Conservation (phyloP, 2,113 vertebrate species). For the Pseudorasbora parva region DNA sequence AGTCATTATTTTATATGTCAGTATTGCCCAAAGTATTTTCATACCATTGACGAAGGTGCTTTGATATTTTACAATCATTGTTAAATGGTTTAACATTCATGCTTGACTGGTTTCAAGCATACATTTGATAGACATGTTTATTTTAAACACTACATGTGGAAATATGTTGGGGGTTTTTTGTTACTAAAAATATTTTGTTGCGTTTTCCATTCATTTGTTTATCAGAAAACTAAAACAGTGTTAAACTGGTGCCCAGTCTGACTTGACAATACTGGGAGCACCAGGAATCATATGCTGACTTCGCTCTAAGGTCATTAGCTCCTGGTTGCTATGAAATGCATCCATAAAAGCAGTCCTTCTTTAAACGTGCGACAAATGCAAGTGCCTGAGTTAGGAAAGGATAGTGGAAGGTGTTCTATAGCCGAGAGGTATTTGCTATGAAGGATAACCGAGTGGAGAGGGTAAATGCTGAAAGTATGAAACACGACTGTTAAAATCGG, state of each 20-base stretch:
- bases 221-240: conserved; percentile 46
- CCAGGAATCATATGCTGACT: background rate
- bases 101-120: conserved; percentile 84
- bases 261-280: conserved; percentile 6
- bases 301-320: conserved; percentile 45
- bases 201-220: background rate
- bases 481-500: background rate
- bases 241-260: background rate
- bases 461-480: background rate
- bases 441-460: background rate
- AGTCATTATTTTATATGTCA: conserved; percentile 17
- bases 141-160: conserved; percentile 38
- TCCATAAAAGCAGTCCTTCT: conserved; percentile 23
- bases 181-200: conserved; percentile 26
- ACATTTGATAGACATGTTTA: conserved; percentile 48
- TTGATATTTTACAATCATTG: conserved; percentile 61
- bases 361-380: background rate
- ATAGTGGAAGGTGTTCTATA: background rate
- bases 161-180: conserved; percentile 4
- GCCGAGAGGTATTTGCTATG: background rate
- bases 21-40: conserved; percentile 32
- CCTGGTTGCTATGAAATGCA: conserved; percentile 65
- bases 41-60: conserved; percentile 50
- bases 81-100: conserved; percentile 66
- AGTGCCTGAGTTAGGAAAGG: conserved; percentile 2